phyloP scores from a whole-genome alignment of 2,888 invertebrate genomes.

The Philaethria dido region DNA sequence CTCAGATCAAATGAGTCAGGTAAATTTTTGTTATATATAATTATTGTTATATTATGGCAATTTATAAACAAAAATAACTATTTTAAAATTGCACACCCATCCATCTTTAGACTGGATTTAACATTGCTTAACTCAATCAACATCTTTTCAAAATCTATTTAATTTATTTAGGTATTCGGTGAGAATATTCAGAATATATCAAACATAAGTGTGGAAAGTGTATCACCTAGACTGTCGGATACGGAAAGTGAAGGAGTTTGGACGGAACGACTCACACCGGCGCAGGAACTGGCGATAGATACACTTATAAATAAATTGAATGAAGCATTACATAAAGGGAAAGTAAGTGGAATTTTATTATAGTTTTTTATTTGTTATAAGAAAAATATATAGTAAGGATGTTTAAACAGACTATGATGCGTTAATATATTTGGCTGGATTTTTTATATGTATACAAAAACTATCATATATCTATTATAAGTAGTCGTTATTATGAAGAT shows the following conservation, averaged over 20 bases:
- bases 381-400: no score
- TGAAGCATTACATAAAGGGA: constrained; percentile 73
- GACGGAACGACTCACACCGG: constrained; percentile 60
- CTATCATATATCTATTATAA: no score
- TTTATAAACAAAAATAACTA: no score
- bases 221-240: constrained; percentile 35
- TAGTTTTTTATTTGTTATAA: no score
- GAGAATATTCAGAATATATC: constrained; percentile 51
- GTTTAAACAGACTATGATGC: no score
- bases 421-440: no score
- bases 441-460: no score
- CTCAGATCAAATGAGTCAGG: constrained; percentile 74
- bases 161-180: constrained; percentile 66
- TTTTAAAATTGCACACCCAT: not conserved
- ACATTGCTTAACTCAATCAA: not conserved
- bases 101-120: not conserved
- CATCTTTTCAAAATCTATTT: not conserved
- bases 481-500: no score
- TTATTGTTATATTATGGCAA: not conserved
- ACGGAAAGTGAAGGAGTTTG: constrained; percentile 48
- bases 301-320: constrained; percentile 70
- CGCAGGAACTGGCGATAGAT: constrained; percentile 81
- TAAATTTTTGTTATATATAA: constrained; percentile 40
- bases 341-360: constrained; percentile 59
- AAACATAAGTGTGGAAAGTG: constrained; percentile 39